Evolutionary conservation across 2,113 vertebrate species (phyloP).

Genomic region (Phrynosoma platyrhinos): DNA sequence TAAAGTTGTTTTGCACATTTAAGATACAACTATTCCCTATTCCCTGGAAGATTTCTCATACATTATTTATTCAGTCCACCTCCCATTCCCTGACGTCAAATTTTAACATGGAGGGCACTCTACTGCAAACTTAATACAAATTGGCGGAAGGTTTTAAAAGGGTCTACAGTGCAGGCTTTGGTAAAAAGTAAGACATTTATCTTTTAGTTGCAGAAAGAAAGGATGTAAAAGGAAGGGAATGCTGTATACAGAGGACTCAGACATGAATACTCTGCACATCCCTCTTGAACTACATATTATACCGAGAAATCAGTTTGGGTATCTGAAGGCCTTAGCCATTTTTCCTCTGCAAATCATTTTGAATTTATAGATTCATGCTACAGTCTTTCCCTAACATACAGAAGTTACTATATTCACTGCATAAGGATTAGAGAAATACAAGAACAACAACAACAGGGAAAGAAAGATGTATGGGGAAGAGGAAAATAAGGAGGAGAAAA

Average conservation of each 20-base stretch:
- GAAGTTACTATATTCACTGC: background rate
- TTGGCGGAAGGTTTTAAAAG: background rate
- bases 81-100: background rate
- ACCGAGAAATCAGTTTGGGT: rapidly evolving
- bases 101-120: rapidly evolving
- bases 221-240: background rate
- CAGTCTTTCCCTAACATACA: background rate
- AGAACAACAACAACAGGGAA: background rate
- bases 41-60: background rate
- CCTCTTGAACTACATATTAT: background rate
- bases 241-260: background rate
- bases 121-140: background rate
- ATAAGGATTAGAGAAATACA: background rate
- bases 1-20: rapidly evolving
- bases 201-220: background rate
- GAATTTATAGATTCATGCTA: background rate
- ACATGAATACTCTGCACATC: background rate
- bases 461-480: no score
- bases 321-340: rapidly evolving
- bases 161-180: background rate
- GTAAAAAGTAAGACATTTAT: slow-evolving; percentile 4
- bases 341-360: rapidly evolving
- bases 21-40: background rate
- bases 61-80: background rate
- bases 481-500: no score